These are phyloP conservation scores for Crepidodera aurea DNA, from an alignment of 2,888 invertebrate genomes.

Conservation along the genomic window DNA sequence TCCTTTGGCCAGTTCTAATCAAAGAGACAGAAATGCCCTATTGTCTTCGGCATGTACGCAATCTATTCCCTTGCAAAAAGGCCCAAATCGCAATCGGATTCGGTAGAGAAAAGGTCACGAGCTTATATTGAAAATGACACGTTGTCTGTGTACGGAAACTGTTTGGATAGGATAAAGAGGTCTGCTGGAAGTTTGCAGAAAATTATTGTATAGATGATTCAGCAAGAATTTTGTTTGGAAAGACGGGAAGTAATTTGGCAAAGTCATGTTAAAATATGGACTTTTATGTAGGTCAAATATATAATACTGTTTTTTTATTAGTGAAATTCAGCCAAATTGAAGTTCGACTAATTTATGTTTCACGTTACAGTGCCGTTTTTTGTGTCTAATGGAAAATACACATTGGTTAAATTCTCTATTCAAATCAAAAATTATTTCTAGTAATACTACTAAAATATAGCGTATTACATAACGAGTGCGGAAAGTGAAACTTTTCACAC, in stretches of 20 bases:
- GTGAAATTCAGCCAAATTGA: no score
- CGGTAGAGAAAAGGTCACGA: conserved; percentile 10
- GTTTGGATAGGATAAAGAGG: conserved; percentile 22
- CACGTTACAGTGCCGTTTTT: no score
- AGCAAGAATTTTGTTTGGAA: not conserved
- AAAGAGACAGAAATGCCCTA: conserved; percentile 13
- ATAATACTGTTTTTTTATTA: no score
- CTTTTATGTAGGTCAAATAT: no score
- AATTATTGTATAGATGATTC: conserved; percentile 12
- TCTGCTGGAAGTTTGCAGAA: conserved; percentile 9
- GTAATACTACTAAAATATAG: no score
- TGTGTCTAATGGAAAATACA: no score
- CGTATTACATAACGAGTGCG: no score
- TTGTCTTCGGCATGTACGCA: conserved; percentile 1
- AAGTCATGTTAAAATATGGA: not conserved
- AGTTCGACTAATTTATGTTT: no score
- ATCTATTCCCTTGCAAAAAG: not conserved
- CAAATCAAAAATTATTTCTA: no score
- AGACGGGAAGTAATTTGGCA: not conserved
- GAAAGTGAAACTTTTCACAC: no score
- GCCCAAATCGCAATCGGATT: not conserved
- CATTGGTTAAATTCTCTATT: no score
- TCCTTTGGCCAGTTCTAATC: conserved; percentile 17
- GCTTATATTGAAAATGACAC: conserved; percentile 22
- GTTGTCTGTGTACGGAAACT: conserved; percentile 15